Conservation (phyloP, 2,888 invertebrate genomes). For the Entomobrya multifasciata region DNA sequence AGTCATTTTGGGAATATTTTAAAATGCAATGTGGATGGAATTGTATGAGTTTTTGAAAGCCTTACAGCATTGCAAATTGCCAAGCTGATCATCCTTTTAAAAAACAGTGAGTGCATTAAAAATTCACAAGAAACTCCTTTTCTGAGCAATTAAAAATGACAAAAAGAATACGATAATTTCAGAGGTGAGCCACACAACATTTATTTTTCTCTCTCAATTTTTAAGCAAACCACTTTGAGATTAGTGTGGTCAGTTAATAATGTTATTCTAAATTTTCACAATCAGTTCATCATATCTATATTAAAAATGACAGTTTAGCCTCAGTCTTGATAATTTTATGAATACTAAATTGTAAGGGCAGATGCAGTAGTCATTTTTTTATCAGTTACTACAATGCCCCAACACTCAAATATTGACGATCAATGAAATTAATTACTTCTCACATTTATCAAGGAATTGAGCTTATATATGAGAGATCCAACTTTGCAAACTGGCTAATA, state of each 20-base stretch:
- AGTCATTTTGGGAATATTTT: not conserved
- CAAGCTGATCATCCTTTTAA: not conserved
- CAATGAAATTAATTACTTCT: not conserved
- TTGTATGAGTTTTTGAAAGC: too few relatives aligned
- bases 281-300: constrained; percentile 46
- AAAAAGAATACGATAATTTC: constrained; percentile 15
- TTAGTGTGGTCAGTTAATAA: constrained; percentile 56
- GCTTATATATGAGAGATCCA: constrained; percentile 15
- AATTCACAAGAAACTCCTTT: not conserved
- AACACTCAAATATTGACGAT: not conserved
- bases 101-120: not conserved
- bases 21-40: not conserved
- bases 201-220: constrained; percentile 52
- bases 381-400: constrained; percentile 15
- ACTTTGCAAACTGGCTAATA: not conserved
- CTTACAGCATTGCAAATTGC: not conserved
- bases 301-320: constrained; percentile 32
- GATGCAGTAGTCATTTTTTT: constrained; percentile 9
- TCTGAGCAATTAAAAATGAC: constrained; percentile 7
- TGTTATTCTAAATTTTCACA: constrained; percentile 54
- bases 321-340: constrained; percentile 25
- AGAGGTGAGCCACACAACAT: constrained; percentile 58
- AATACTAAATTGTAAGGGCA: too few relatives aligned
- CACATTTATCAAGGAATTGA: not conserved
- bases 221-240: constrained; percentile 53